Base-by-base conservation (phyloP, 2,797 vertebrate genomes). In the Decapterus maruadsi region DNA sequence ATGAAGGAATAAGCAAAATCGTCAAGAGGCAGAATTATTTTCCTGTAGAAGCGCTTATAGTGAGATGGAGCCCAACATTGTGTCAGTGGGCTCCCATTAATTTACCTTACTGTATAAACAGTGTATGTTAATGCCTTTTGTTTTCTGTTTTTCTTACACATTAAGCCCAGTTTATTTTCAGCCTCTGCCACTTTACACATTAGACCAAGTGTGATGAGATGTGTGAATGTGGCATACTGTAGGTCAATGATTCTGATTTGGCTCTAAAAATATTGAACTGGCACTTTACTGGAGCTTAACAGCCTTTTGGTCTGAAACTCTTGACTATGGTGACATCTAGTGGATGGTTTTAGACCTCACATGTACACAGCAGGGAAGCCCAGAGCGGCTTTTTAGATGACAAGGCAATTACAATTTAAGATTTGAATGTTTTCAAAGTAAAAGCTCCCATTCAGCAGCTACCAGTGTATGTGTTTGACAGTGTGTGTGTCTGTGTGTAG, bases 401-500 rank as follows among this genome's bases (percentile, higher is more conserved):
- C 2, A 9, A 59, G 8, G 40, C 12, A 11, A 8, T 48, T 16
- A 5, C 1, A 26, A 26, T 26, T 26, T 26, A 26, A 26, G 26
- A 26, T 26, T 26, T 26, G 26, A 26, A 43, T 26, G 10, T 26
- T 17, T 31, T 14, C 17, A 48, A 48, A 56, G 20, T 60, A 19
- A 40, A 9, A 48, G 11, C 6, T 53, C 16, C 38, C 10, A 63
- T 38, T 45, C 13, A 12, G 31, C 19, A 62, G 10, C 1, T 42
- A 34, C 4, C 2, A 1, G 2, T 46, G 3, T 3, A 4, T 60
- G 7, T 60, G 17, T 57, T 7, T 43, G 1, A 69, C 0, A 62
- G 22, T 50, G 14, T 55, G 4, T 53, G 20, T 12, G 7, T 57
- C 8, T 68, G 14, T 71, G 8, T 57, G 10, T 68, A 98, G 97